These are phyloP conservation scores for Porites lutea DNA, from an alignment of 64 coral and sea anemone genomes.

Conservation along the genomic window DNA sequence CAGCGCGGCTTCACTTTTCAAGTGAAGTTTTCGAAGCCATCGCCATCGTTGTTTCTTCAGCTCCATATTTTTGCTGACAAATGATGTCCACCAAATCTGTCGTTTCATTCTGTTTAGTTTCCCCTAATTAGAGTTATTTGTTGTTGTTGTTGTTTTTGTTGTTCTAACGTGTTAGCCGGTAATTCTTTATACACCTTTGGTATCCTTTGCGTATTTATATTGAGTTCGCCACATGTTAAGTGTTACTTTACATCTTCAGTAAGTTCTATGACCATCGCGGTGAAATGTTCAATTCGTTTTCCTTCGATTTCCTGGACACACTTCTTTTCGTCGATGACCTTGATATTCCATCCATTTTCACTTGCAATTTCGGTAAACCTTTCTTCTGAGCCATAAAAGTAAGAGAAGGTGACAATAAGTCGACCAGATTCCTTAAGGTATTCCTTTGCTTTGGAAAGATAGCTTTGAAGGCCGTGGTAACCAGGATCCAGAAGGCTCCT, in stretches of 20 bases:
- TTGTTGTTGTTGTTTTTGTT: too few species aligned
- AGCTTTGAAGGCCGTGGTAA: constrained; percentile 41
- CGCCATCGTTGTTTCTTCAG: too few species aligned
- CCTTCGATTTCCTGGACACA: neutral
- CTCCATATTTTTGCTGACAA: too few species aligned
- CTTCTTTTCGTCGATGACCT: neutral
- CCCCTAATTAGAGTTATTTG: too few species aligned
- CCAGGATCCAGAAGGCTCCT: constrained; percentile 53
- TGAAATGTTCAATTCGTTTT: neutral
- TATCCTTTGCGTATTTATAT: too few species aligned
- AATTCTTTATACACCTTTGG: too few species aligned
- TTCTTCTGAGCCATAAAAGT: constrained; percentile 26
- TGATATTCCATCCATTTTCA: neutral
- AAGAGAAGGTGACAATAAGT: constrained; percentile 16
- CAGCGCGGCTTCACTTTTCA: too few species aligned
- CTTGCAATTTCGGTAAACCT: neutral
- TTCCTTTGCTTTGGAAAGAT: constrained; percentile 39
- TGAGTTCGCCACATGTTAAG: too few species aligned
- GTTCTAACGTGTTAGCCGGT: too few species aligned
- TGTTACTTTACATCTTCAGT: neutral
- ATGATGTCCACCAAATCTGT: too few species aligned
- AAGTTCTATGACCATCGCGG: neutral
- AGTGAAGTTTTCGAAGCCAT: too few species aligned
- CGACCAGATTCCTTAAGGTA: constrained; percentile 46
- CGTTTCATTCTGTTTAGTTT: too few species aligned